Base-by-base conservation (phyloP, 2,113 vertebrate genomes). In the Mus spicilegus region DNA sequence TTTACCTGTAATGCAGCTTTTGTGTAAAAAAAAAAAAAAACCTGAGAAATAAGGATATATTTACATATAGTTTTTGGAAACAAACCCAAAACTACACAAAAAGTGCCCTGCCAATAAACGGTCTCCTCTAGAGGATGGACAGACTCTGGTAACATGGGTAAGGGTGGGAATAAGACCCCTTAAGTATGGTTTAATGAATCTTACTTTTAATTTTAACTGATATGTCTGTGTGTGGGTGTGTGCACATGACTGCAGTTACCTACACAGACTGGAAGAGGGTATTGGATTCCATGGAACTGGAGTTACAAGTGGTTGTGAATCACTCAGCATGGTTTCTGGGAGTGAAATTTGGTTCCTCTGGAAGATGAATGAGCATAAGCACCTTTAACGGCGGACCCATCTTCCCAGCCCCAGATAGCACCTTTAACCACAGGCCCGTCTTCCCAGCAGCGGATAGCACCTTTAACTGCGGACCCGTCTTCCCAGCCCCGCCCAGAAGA, bases 141-240 rank as follows among this genome's bases (percentile, higher is more conserved):
- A 11, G 20, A 63, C 1, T 7, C 26, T 56, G 28, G 8, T 2
- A 10, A 77, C 36, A 49, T 10, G 16, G 16, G 0, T 22, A 1
- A n/a, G 20, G 28, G 0, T 0, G 22, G n/a, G n/a, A 1, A 7
- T 17, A 2, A 16, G 65, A 73, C 46, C 58, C 11, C 65, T 17
- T n/a, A 65, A 28, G n/a, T 65, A 30, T 17, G 42, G 39, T 28
- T 84, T 82, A n/a, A 58, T 16, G 56, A 61, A 6, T 39, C 54
- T 58, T 63, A 28, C 13, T 42, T 63, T 63, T 78, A 78, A 51
- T 78, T 72, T n/a, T 19, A 7, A 70, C 30, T 11, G 14, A 28
- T 49, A 42, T 28, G 24, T 49, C 12, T 14, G 49, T 82, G 80
- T 39, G 36, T 58, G 36, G 36, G 36, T 54, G 49, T 39, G 54